phyloP scores from a whole-genome alignment of 2,797 vertebrate genomes.

The Phrynocephalus guinanensis region DNA sequence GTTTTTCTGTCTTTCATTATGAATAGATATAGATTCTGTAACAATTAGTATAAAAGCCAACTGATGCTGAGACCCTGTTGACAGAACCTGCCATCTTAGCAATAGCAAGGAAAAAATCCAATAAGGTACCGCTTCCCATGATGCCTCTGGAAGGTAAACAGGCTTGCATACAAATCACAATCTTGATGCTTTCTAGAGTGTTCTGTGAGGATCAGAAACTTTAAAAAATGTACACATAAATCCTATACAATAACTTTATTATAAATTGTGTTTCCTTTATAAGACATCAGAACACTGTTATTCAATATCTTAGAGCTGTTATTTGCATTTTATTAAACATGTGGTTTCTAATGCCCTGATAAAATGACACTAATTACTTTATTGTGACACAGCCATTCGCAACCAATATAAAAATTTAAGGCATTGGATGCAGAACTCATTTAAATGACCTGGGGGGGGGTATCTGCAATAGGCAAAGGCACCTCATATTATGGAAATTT shows the following conservation, averaged over 20 bases:
- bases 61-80: neutral
- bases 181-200: neutral
- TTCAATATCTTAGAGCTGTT: neutral
- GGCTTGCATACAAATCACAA: neutral
- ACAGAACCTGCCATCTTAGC: neutral
- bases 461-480: neutral
- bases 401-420: neutral
- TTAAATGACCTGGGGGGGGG: neutral
- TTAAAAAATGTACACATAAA: neutral
- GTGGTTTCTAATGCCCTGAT: neutral
- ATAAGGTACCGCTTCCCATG: neutral
- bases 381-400: neutral
- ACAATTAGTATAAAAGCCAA: neutral
- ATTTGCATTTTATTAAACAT: neutral
- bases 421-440: neutral
- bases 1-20: no score
- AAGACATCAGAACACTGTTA: neutral
- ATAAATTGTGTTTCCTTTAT: neutral
- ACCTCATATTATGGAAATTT: constrained; percentile 26
- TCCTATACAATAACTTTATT: neutral
- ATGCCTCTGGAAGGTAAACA: neutral
- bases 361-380: constrained; percentile 15
- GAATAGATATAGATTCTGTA: no score
- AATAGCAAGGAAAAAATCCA: neutral
- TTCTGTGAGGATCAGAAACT: neutral